Evolutionary conservation across 2,797 vertebrate genomes (phyloP), one percentile per base, ranked within the genome.

Genomic region (Calcarius lapponicus): DNA sequence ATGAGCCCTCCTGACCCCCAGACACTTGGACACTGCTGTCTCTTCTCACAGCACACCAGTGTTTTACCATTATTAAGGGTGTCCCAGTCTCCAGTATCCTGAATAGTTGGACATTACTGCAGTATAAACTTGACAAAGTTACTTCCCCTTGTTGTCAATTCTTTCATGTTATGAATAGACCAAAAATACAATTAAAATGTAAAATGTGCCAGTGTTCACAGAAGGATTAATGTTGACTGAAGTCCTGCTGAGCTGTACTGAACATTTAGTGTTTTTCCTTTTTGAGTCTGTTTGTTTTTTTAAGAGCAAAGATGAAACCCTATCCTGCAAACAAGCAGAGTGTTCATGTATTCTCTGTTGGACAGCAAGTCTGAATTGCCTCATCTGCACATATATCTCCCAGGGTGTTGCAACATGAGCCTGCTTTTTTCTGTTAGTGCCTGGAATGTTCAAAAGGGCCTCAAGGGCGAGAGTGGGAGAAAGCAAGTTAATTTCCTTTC

Each of bases 401-500:
- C 82, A 88, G 58, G 51, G 66, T 95, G 83, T 89, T 95, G 86
- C 80, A 95, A 85, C 80, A 82, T 80, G 75, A 97, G 72, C 89
- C 93, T 94, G 86, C 61, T 93, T 95, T 88, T 86, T 91, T 74
- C 78, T 91, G 5, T 80, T 76, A 62, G 51, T 85, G 62, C 71
- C 80, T 91, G 86, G 80, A 96, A 90, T 88, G 90, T 91, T 75
- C 81, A 89, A 84, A 93, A 94, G 80, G 90, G 81, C 75, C 90
- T 92, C 75, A 88, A 94, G 90, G 91, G 90, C 83, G 80, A 86
- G 73, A 96, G 88, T 95, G 83, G 92, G 87, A 95, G 92, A 96
- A 90, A 88, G 83, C 70, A 87, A 96, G 70, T 96, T 96, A 81
- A 92, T 96, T 97, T 96, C 80, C 92, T 91, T 93, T 95, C 65